Evolutionary conservation across 2,113 vertebrate species (phyloP).

Genomic region (Psammodynastes pulverulentus): DNA sequence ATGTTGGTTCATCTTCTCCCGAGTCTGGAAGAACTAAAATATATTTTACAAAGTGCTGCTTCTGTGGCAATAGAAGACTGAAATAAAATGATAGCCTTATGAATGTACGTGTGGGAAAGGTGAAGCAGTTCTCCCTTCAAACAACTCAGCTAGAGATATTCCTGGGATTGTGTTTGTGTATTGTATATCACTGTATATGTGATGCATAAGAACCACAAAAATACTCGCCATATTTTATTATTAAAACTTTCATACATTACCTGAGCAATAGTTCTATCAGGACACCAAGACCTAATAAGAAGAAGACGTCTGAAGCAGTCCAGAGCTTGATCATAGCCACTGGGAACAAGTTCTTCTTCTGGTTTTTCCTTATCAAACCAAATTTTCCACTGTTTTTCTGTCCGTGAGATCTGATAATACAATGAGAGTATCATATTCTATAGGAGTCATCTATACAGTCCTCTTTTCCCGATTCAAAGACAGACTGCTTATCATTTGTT

Average conservation of each 20-base stretch:
- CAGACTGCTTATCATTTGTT: not conserved
- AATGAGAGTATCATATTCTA: constrained; percentile 11
- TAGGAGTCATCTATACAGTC: not conserved
- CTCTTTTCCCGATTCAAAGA: not conserved
- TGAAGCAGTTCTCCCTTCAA: not conserved
- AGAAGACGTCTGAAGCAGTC: constrained; percentile 89
- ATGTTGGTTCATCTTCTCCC: not conserved
- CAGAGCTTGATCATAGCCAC: constrained; percentile 84
- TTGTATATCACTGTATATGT: not conserved
- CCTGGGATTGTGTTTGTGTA: not conserved
- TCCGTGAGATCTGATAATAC: constrained; percentile 77
- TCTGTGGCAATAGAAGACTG: not conserved
- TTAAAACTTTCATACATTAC: constrained; percentile 57
- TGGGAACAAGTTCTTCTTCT: constrained; percentile 85
- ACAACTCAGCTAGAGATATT: not conserved
- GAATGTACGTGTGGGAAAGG: not conserved
- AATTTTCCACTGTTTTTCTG: constrained; percentile 91
- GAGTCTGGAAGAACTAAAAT: not conserved
- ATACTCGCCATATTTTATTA: not conserved
- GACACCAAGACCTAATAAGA: constrained; percentile 94
- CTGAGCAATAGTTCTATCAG: constrained; percentile 94
- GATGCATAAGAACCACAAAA: not conserved
- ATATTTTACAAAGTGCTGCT: not conserved
- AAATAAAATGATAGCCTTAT: not conserved
- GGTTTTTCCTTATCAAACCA: constrained; percentile 97